Evolutionary conservation across 2,797 vertebrate genomes (phyloP).

Genomic region (Miichthys miiuy): DNA sequence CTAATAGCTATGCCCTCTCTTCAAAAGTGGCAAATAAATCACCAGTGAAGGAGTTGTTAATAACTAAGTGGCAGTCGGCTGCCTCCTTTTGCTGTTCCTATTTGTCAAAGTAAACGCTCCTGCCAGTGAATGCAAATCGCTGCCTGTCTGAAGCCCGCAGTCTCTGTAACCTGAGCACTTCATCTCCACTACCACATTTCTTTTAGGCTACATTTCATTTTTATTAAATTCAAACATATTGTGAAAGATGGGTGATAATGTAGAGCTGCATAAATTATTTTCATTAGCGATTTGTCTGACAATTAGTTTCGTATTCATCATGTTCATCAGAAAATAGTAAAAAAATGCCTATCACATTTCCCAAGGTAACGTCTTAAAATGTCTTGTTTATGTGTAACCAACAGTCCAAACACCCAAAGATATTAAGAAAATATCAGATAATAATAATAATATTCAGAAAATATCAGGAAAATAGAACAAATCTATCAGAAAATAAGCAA

Average conservation of each 20-base stretch:
- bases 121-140: slow-evolving; percentile 91
- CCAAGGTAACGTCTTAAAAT: not conserved
- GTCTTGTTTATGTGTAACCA: not conserved
- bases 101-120: slow-evolving; percentile 98
- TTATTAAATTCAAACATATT: slow-evolving; percentile 26
- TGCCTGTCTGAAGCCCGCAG: slow-evolving; percentile 73
- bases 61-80: slow-evolving; percentile 97
- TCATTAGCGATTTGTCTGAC: not conserved
- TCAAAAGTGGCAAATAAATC: slow-evolving; percentile 96
- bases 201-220: slow-evolving; percentile 20
- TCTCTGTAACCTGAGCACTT: slow-evolving; percentile 62
- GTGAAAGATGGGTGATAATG: not conserved
- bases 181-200: slow-evolving; percentile 69
- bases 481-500: too few relatives aligned
- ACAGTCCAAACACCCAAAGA: not conserved
- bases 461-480: too few relatives aligned
- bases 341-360: not conserved
- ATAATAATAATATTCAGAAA: too few relatives aligned
- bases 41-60: slow-evolving; percentile 97
- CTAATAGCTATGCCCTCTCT: slow-evolving; percentile 95
- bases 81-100: slow-evolving; percentile 92
- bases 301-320: not conserved
- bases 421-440: not conserved
- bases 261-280: not conserved
- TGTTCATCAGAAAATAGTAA: not conserved